phyloP scores from a whole-genome alignment of 2,113 vertebrate genomes.

The Tricholaema leucomelas region DNA sequence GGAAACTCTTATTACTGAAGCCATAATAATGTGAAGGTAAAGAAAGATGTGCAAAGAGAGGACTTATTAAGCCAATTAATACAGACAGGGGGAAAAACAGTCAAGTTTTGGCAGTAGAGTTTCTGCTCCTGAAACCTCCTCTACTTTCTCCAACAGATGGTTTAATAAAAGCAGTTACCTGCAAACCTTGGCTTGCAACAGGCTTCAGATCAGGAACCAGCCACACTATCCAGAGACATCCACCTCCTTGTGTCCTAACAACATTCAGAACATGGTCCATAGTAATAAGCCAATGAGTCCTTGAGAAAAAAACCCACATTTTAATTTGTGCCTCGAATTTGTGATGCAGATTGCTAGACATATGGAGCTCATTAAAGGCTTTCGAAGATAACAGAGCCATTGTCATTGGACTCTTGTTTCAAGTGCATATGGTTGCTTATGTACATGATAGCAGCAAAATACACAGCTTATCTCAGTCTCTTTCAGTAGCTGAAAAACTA shows the following conservation, averaged over 20 bases:
- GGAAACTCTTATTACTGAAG: background rate
- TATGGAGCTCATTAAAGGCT: slow-evolving; percentile 65
- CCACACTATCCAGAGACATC: background rate
- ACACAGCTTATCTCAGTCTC: background rate
- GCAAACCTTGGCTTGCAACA: slow-evolving; percentile 8
- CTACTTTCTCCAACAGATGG: background rate
- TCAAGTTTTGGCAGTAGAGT: background rate
- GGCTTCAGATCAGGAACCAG: background rate
- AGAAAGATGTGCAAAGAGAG: background rate
- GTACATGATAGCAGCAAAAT: slow-evolving; percentile 32
- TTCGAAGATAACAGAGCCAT: slow-evolving; percentile 63
- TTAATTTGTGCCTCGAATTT: slow-evolving; percentile 20
- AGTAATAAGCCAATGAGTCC: slow-evolving; percentile 35
- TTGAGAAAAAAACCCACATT: slow-evolving; percentile 38
- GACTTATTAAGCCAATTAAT: background rate
- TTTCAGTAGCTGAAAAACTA: background rate
- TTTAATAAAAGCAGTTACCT: slow-evolving; percentile 35
- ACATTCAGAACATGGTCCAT: background rate
- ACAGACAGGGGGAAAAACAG: background rate
- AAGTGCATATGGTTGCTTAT: slow-evolving; percentile 55
- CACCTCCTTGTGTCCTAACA: slow-evolving; percentile 30
- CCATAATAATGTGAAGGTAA: background rate
- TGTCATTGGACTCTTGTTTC: slow-evolving; percentile 63
- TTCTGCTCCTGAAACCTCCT: background rate
- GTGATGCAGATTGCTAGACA: slow-evolving; percentile 61